Base-by-base conservation (phyloP, 2,888 invertebrate species). In the Peribatodes rhomboidaria region DNA sequence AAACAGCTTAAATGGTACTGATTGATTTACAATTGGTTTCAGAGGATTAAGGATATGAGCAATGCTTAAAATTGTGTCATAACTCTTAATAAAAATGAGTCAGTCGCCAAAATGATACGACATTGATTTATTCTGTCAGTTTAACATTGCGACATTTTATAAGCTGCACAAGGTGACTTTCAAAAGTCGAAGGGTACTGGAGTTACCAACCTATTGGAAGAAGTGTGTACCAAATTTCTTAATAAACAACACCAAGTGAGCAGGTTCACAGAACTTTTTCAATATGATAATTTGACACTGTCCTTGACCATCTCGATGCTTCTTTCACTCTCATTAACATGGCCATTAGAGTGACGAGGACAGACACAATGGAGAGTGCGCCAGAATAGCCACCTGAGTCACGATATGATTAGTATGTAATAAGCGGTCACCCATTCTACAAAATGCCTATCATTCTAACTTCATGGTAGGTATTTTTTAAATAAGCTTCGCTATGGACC, bases 91-190 rank as follows among this genome's bases (percentile, higher is more conserved):
- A 31, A 35, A 44, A 55, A 55, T 55, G 50, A 57, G n/a, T 62
- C 56, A 62, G 44, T 31, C 22, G 9, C 44, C 42, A 22, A 57
- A 52, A 44, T 39, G 56, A 56, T 55, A 41, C 35, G 62, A 57
- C 56, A 37, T 9, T 56, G 55, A 61, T 49, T 33, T 42, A 62
- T 39, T 35, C 18, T 52, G 50, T 49, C 49, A 49, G 42, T 55
- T 35, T 37, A 18, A 20, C 20, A 50, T 50, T 50, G 13, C 50
- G 50, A 50, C 50, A 35, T 35, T 50, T 50, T 50, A 35, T 44
- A 47, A 54, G 14, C 7, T 16, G 18, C 3, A 33, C n/a, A 37
- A 49, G 42, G 47, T 59, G 64, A 64, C 54, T 64, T 59, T 59
- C 42, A 55, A 42, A 41, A 58, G 39, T 49, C 37, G 41, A 58